Evolutionary conservation across 2,888 invertebrate species (phyloP).

Genomic region (Scrobipalpa atriplicella): DNA sequence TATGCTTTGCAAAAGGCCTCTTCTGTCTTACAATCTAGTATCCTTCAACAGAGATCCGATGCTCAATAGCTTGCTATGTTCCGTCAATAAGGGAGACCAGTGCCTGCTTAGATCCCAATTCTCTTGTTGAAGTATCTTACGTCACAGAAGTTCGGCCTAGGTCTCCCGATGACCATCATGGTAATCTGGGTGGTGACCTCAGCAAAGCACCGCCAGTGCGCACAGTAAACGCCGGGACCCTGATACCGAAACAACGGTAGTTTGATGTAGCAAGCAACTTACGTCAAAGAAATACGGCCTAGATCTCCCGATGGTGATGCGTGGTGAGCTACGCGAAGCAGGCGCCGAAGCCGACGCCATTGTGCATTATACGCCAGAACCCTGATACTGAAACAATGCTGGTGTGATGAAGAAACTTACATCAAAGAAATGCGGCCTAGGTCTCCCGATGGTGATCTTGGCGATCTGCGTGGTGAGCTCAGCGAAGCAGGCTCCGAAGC

Average conservation of each 20-base stretch:
- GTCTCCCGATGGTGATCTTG: conserved; percentile 96
- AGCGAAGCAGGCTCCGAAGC: conserved; percentile 91
- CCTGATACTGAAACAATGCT: not conserved
- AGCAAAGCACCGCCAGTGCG: no score
- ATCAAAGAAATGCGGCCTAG: conserved; percentile 96
- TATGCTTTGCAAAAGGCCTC: no score
- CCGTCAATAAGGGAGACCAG: no score
- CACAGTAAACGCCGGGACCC: no score
- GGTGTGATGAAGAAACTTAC: conserved; percentile 71
- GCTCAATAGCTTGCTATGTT: no score
- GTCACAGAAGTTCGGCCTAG: no score
- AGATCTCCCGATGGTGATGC: conserved; percentile 95
- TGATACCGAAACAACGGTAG: not conserved
- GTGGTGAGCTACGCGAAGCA: conserved; percentile 93
- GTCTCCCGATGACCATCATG: no score
- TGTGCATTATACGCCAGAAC: conserved; percentile 84
- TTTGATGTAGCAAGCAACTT: conserved; percentile 48
- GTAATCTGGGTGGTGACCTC: no score
- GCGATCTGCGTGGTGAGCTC: conserved; percentile 95
- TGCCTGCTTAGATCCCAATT: no score
- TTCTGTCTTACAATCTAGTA: no score
- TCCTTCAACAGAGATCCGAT: no score
- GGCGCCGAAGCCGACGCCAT: conserved; percentile 90
- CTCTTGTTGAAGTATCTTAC: no score
- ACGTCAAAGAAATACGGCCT: conserved; percentile 95